Conservation (phyloP, 2,113 vertebrate genomes). For the Mugil cephalus region DNA sequence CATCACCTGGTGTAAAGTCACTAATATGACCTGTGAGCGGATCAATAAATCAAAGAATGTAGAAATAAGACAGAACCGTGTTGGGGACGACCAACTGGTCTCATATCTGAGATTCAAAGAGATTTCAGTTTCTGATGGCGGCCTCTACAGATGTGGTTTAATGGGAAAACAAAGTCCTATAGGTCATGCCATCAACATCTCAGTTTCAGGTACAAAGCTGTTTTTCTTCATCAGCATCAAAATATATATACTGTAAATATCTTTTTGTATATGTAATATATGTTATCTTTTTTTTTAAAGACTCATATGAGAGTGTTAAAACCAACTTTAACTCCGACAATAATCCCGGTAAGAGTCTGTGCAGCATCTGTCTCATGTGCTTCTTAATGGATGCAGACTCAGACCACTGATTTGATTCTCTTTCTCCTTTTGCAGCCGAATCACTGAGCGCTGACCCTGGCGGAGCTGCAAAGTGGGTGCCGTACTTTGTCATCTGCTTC, state of each 20-base stretch:
- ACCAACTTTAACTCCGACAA: neutral
- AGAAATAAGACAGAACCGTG: neutral
- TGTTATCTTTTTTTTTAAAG: neutral
- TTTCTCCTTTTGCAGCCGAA: constrained; percentile 2
- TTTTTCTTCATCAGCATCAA: neutral
- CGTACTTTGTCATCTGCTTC: constrained; percentile 24
- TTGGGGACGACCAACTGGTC: neutral
- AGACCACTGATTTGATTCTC: neutral
- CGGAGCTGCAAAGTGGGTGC: neutral
- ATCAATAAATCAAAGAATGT: neutral
- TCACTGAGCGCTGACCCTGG: fast-evolving
- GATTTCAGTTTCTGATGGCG: constrained; percentile 34
- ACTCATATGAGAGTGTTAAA: neutral
- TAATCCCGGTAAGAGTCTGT: constrained; percentile 19
- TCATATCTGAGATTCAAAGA: constrained; percentile 55
- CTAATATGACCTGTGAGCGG: fast-evolving
- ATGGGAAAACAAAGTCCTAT: fast-evolving
- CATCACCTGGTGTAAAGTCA: constrained; percentile 60
- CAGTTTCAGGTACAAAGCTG: constrained; percentile 53
- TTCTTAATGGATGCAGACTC: neutral
- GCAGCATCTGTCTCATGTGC: no score
- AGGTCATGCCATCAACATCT: constrained; percentile 40
- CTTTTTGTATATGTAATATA: neutral
- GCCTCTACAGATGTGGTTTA: constrained; percentile 42
- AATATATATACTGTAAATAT: neutral